A percentile compares a stretch with the other conserved stretches of the same genome.
Evolutionary conservation across 2,888 invertebrate species (phyloP).

Genomic region (Timandra comae): DNA sequence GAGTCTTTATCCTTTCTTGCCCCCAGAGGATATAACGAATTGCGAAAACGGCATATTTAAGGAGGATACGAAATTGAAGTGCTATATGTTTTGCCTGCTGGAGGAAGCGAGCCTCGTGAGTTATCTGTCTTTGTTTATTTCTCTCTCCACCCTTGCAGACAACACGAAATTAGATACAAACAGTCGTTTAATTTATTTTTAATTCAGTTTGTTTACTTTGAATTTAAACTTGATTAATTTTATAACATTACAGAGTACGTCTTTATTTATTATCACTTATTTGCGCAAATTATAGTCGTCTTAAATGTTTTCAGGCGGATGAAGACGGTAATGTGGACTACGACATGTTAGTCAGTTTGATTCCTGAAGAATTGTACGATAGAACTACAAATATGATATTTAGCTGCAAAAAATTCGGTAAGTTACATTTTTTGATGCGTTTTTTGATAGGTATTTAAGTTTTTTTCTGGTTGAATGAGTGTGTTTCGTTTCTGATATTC

Average conservation of each 20-base stretch:
- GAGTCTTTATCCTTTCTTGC: constrained; percentile 61
- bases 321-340: constrained; percentile 62
- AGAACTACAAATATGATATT: constrained; percentile 58
- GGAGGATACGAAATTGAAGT: constrained; percentile 72
- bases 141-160: constrained; percentile 35
- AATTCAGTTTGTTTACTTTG: constrained; percentile 38
- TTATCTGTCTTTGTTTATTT: constrained; percentile 52
- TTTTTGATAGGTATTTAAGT: too few relatives aligned
- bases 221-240: constrained; percentile 23
- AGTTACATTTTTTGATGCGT: constrained; percentile 12
- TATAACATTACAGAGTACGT: too few relatives aligned
- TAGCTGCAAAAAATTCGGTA: constrained; percentile 59
- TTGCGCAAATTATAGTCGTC: too few relatives aligned
- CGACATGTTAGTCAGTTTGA: constrained; percentile 65
- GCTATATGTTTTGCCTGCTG: constrained; percentile 74
- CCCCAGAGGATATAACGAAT: constrained; percentile 73
- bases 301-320: constrained; percentile 42
- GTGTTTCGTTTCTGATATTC: too few relatives aligned
- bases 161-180: constrained; percentile 48
- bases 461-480: too few relatives aligned
- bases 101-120: constrained; percentile 73
- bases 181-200: constrained; percentile 49
- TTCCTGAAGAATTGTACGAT: constrained; percentile 60
- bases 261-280: too few relatives aligned
- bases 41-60: constrained; percentile 76